Base-by-base conservation (phyloP, 1,140 invertebrate genomes). In the Tyrophagus putrescentiae region DNA sequence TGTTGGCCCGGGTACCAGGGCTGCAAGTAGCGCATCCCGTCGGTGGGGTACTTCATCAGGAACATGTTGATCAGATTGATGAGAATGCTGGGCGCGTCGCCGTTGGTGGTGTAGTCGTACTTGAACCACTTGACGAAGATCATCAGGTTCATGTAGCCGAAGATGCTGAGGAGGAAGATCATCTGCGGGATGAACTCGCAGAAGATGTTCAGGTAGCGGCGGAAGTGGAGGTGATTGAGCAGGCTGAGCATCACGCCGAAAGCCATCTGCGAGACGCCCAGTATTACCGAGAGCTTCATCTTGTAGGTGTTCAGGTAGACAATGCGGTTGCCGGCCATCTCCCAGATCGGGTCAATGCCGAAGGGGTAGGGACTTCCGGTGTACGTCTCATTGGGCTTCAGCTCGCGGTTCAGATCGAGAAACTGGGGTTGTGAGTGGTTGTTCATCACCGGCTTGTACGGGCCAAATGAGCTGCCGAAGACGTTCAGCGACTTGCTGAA, bases 271-370 rank as follows among this genome's bases (percentile, higher is more conserved):
- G 82, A 68, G 1, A 98, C 87, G 48, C 93, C 94, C 66, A 96
- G 81, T 64, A 97, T 92, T 60, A 98, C 89, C 21, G 92, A 96
- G 34, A 95, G 74, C 71, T 98, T 98, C 95, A 98, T 98, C 77
- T 98, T 98, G 73, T 87, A 92, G 0, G 91, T 93, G 75, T 98
- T 98, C 23, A 91, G 75, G 74, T 95, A 97, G 50, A 89, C 84
- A 65, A 98, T 94, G 75, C 97, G 97, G 76, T 98, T 98, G 59
- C 81, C 77, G 1, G 91, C 80, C 58, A 90, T 67, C 66, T 76
- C 73, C 79, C 79, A 82, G 11, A 76, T 64, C 16, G 73, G 72
- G 65, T 74, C 72, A 34, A 73, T 57, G 54, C 72, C 72, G 64
- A 71, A 70, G 36, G 69, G 68, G 65, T 72, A 73, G 18, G 71